A percentile compares a stretch with the other conserved stretches of the same genome.
Evolutionary conservation across 2,113 vertebrate genomes (phyloP).

Genomic region (Lagopus leucura): DNA sequence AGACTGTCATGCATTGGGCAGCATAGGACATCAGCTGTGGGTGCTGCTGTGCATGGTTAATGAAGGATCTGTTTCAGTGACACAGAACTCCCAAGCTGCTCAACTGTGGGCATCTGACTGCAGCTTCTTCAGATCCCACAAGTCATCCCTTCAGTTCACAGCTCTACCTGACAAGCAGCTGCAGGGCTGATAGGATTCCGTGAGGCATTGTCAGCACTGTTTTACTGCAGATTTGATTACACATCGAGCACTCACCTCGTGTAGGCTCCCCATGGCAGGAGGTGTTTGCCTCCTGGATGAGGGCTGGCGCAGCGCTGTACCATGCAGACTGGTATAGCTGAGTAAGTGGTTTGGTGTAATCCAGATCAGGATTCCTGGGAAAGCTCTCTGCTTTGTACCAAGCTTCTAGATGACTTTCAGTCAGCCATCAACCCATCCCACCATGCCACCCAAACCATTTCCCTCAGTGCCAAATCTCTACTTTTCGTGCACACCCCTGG

Average conservation of each 20-base stretch:
- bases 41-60: background rate
- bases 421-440: background rate
- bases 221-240: conserved; percentile 1
- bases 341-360: conserved; percentile 28
- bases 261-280: background rate
- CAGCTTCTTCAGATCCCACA: background rate
- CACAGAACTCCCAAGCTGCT: background rate
- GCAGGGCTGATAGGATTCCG: background rate
- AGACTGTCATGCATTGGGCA: background rate
- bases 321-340: background rate
- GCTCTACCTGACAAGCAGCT: background rate
- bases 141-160: background rate
- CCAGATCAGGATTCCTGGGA: background rate
- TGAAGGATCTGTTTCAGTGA: background rate
- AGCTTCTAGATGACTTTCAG: background rate
- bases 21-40: background rate
- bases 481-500: no score
- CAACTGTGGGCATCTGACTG: background rate
- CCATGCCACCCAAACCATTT: no score
- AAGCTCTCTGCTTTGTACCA: background rate
- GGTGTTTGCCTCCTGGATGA: background rate
- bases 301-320: background rate
- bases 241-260: background rate
- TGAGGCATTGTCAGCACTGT: background rate
- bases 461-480: no score